Conservation (phyloP, 2,113 vertebrate genomes). For the Hylia prasina region DNA sequence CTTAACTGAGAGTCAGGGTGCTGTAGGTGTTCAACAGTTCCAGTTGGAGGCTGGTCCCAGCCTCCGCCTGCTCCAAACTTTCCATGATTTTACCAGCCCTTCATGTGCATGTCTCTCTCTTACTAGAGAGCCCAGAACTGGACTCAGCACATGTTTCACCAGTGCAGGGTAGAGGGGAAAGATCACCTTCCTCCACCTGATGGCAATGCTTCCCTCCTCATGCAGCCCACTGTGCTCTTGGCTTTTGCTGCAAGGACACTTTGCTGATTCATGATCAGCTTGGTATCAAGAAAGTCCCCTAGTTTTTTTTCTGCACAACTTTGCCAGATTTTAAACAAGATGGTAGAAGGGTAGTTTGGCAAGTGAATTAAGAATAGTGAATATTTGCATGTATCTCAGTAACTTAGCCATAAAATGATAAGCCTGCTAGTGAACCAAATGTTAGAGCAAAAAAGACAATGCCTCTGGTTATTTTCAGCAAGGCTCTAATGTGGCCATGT, state of each 20-base stretch:
- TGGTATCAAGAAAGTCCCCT: neutral
- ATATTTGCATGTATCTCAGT: neutral
- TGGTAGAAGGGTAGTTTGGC: neutral
- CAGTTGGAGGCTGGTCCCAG: too few relatives aligned
- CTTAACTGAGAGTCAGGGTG: neutral
- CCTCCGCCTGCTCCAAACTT: neutral
- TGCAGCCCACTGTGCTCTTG: neutral
- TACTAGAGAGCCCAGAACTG: neutral
- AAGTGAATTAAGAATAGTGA: neutral
- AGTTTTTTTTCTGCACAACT: neutral
- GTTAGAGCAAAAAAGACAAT: neutral
- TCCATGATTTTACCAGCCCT: neutral
- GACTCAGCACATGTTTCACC: neutral
- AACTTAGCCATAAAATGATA: neutral
- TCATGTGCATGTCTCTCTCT: neutral
- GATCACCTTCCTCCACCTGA: neutral
- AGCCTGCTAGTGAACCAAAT: neutral
- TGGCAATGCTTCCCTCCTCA: neutral
- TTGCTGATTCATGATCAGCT: neutral
- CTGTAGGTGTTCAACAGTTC: neutral
- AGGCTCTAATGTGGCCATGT: neutral
- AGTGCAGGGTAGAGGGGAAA: neutral
- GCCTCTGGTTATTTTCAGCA: neutral
- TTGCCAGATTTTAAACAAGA: neutral
- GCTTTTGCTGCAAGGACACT: neutral